Evolutionary conservation across 2,113 vertebrate species (phyloP), one percentile per base, ranked within the genome.

Genomic region (Emydura subglobosa): DNA sequence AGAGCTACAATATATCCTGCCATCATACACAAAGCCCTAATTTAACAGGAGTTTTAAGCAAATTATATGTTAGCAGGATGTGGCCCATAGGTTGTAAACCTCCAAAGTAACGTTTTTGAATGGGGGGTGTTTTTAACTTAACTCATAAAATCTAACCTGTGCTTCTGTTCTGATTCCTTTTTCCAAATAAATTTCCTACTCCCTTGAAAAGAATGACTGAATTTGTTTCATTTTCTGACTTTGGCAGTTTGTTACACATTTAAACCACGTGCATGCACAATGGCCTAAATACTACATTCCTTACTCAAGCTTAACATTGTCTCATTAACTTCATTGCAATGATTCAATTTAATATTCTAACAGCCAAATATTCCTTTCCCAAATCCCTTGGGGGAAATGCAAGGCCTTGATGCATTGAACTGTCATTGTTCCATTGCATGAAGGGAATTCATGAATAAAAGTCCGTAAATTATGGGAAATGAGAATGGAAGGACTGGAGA

Each of bases 341-440:
- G 22, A 25, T 24, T 29, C 78, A 6, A 59, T 29, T 29, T 59
- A 59, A 59, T 59, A 59, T 25, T 59, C 57, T 27, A 27, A 49
- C 49, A 65, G 24, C n/a, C 42, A 79, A 51, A 83, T 0, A 78
- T 79, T 81, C 19, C 47, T 87, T 16, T 79, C 90, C 84, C 74
- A 19, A 25, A 34, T 86, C 83, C 51, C 0, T 34, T 19, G 0
- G 44, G 49, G 27, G 8, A 11, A 93, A 94, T 83, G 5, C 4
- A 0, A 3, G 49, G 25, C 53, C 61, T 89, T 84, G 19, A 42
- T 80, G 87, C 82, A 53, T 17, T 72, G 29, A 21, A 27, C 0
- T 2, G 57, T 0, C 54, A 42, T 50, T 72, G 29, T 83, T 89
- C 74, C 34, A 49, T 22, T 84, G n/a, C 47, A 57, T 29, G 53